These are phyloP conservation scores for Araneus ventricosus DNA, from an alignment of 1,140 invertebrate genomes.

Conservation along the genomic window DNA sequence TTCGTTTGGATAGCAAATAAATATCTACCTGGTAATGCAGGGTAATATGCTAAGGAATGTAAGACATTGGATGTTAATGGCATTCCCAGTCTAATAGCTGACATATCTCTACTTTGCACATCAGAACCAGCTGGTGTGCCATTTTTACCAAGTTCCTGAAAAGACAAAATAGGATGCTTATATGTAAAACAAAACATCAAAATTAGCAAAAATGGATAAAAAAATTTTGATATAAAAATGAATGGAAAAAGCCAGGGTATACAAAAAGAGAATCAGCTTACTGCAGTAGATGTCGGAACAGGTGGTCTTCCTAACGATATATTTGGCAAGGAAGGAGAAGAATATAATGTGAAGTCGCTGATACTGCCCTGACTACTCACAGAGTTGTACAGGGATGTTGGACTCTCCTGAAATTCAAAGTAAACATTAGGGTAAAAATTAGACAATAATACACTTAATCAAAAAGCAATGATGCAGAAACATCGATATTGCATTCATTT, in stretches of 20 bases:
- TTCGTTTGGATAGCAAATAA: no score
- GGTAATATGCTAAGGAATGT: constrained; percentile 88
- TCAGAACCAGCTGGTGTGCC: constrained; percentile 82
- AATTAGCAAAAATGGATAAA: background rate
- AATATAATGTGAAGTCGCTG: constrained; percentile 84
- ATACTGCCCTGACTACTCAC: constrained; percentile 59
- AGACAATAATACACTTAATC: background rate
- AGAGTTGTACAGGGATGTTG: constrained; percentile 60
- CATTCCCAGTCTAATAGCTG: constrained; percentile 85
- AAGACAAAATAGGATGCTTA: background rate
- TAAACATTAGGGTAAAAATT: no score
- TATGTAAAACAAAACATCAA: background rate
- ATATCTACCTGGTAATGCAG: constrained; percentile 83
- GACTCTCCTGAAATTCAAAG: constrained; percentile 48
- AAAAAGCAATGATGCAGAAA: no score
- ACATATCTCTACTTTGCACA: constrained; percentile 87
- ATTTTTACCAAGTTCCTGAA: constrained; percentile 69
- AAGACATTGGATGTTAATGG: constrained; percentile 87
- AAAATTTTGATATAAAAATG: background rate
- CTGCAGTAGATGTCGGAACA: constrained; percentile 78
- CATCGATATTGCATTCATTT: no score
- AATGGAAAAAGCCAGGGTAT: background rate
- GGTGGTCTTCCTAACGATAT: constrained; percentile 94
- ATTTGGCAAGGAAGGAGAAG: constrained; percentile 96
- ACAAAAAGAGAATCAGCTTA: constrained; percentile 26